phyloP scores from a whole-genome alignment of 1,140 invertebrate species.

The Ectropis grisescens region DNA sequence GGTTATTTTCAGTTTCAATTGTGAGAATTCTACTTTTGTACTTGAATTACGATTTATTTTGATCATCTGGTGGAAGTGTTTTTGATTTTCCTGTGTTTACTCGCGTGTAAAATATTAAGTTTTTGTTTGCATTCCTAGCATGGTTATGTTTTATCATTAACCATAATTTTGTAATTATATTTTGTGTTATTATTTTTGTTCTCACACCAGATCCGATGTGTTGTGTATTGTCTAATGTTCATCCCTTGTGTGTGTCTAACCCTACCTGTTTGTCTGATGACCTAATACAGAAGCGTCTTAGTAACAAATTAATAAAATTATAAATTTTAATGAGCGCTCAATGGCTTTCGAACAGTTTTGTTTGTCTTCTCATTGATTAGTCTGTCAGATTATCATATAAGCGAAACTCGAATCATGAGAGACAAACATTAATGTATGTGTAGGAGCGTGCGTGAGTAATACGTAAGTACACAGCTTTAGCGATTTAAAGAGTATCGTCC shows the following conservation, averaged over 20 bases:
- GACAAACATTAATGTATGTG: constrained; percentile 13
- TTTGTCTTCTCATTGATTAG: constrained; percentile 47
- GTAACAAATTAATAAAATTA: constrained; percentile 32
- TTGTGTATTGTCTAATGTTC: constrained; percentile 82
- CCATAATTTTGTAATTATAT: constrained; percentile 31
- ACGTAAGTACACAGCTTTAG: too few species aligned
- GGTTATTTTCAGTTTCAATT: constrained; percentile 61
- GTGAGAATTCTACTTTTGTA: constrained; percentile 40
- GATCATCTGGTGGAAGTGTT: constrained; percentile 67
- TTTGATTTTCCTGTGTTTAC: constrained; percentile 67
- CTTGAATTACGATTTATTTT: constrained; percentile 51
- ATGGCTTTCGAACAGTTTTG: constrained; percentile 62
- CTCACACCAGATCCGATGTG: constrained; percentile 70
- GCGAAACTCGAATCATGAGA: constrained; percentile 49
- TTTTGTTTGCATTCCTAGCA: constrained; percentile 57
- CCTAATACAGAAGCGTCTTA: constrained; percentile 51
- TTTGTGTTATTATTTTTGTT: constrained; percentile 52
- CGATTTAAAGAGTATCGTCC: too few species aligned
- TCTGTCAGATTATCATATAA: constrained; percentile 27
- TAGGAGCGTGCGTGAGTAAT: too few species aligned
- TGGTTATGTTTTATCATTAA: constrained; percentile 46
- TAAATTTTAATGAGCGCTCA: constrained; percentile 43
- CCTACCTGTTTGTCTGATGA: constrained; percentile 69
- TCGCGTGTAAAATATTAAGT: constrained; percentile 43
- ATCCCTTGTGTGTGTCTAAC: constrained; percentile 80